Conservation (phyloP, 2,888 invertebrate genomes). For the Dicycla oo region DNA sequence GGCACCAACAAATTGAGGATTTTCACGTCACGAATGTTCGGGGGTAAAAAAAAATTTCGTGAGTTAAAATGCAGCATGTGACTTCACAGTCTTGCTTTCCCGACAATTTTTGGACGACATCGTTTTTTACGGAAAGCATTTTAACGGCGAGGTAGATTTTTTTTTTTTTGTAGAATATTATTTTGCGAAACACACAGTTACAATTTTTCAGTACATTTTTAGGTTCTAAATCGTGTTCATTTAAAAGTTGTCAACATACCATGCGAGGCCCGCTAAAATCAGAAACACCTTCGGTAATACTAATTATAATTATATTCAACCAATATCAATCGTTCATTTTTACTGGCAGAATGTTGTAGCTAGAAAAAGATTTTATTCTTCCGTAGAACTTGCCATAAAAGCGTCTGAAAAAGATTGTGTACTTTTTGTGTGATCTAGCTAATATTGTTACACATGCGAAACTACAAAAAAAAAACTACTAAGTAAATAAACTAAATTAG, state of each 20-base stretch:
- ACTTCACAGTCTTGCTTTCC: neutral
- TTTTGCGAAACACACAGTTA: neutral
- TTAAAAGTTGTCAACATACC: neutral
- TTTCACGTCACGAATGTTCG: neutral
- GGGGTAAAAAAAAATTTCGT: slow-evolving; percentile 8
- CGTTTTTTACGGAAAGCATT: slow-evolving; percentile 13
- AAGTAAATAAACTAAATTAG: neutral
- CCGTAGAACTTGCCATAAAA: neutral
- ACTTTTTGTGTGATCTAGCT: too few species aligned
- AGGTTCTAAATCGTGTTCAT: neutral
- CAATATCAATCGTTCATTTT: neutral
- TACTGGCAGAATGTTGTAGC: neutral
- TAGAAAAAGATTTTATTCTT: neutral
- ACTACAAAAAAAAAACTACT: neutral
- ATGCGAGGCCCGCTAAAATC: too few species aligned
- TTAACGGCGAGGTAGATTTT: neutral
- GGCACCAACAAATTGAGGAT: slow-evolving; percentile 19
- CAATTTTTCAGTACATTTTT: neutral
- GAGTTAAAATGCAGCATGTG: slow-evolving; percentile 14
- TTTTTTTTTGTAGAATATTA: neutral
- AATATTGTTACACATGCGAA: neutral
- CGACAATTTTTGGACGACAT: neutral
- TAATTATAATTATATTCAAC: slow-evolving; percentile 1
- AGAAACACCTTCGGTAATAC: neutral
- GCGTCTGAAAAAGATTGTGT: too few species aligned